Evolutionary conservation across 1,140 invertebrate species (phyloP).

Genomic region (Nasonia longicornis): DNA sequence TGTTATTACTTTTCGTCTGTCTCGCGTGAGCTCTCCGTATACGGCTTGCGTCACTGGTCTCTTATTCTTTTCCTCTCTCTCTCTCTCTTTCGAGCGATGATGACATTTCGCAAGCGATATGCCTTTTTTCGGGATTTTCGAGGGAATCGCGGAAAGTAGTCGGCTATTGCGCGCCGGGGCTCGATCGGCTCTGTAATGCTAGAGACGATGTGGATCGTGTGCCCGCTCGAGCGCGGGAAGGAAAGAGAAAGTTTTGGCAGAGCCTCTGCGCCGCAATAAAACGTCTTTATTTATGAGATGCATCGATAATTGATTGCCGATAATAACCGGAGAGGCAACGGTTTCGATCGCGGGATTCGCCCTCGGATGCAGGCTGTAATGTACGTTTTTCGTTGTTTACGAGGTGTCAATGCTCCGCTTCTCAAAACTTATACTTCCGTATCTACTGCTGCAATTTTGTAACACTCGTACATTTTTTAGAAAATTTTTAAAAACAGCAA

Average conservation of each 20-base stretch:
- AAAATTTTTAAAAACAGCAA: neutral
- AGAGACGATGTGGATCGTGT: neutral
- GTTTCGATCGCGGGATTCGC: neutral
- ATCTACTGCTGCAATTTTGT: too few relatives aligned
- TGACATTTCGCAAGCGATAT: slow-evolving; percentile 30
- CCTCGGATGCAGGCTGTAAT: neutral
- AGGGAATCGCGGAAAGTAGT: neutral
- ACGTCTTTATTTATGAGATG: slow-evolving; percentile 33
- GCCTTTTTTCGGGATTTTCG: slow-evolving; percentile 3
- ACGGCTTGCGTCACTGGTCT: neutral
- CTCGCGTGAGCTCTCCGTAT: neutral
- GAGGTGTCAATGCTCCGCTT: slow-evolving; percentile 1
- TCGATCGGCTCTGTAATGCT: too few relatives aligned
- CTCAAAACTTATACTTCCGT: neutral
- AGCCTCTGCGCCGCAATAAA: slow-evolving; percentile 18
- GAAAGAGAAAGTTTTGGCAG: neutral
- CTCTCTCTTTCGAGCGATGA: neutral
- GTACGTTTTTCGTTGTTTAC: neutral
- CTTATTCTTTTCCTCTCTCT: too few relatives aligned
- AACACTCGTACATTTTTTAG: too few relatives aligned
- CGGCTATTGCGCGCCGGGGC: neutral
- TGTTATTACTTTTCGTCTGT: slow-evolving; percentile 20
- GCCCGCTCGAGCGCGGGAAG: neutral
- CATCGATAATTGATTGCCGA: slow-evolving; percentile 27
- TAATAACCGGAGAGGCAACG: neutral